Base-by-base conservation (phyloP, 2,797 vertebrate species). In the Phaenicophaeus curvirostris region DNA sequence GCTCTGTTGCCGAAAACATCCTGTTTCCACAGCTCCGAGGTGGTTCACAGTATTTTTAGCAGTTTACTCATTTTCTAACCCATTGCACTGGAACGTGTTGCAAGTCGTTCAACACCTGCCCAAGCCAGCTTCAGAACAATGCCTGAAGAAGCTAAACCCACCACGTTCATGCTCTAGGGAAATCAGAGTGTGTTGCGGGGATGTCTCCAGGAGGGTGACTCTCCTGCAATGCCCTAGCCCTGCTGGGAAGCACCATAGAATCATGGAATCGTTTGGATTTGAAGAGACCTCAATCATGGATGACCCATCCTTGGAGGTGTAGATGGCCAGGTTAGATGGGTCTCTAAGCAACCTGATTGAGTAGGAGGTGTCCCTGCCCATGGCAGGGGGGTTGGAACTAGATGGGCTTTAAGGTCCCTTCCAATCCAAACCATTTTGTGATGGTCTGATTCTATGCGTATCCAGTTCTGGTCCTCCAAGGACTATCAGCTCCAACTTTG, bases 401-500 rank as follows among this genome's bases (percentile, higher is more conserved):
- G 42, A 44, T 44, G 18, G 42, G 42, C 42, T 44, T 44, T 44
- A 17, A 44, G 16, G 18, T 44, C 42, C 42, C 42, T 17, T 44
- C 42, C 42, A 16, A 44, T 14, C 42, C 42, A 44, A 44, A 39
- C 39, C 42, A 44, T 44, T 18, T 44, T 44, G 42, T 44, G 42
- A 44, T 44, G 18, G 42, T 44, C 7, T 44, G 42, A 44, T 15
- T 44, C 42, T 44, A 44, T 44, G 12, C 16, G 15, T 10, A 55
- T 13, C 67, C 50, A 28, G 13, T 54, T 33, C 57, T n/a, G 18
- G 3, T 8, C 44, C 23, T 31, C 41, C 0, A 1, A 30, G 37
- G 30, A 31, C 33, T 28, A 0, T 6, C 72, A 41, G 46, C 63
- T 42, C 63, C 63, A 7, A 0, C 1, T 0, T 1, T 0, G 2